Evolutionary conservation across 2,113 vertebrate genomes (phyloP).

Genomic region (Leptobrachium ailaonicum): DNA sequence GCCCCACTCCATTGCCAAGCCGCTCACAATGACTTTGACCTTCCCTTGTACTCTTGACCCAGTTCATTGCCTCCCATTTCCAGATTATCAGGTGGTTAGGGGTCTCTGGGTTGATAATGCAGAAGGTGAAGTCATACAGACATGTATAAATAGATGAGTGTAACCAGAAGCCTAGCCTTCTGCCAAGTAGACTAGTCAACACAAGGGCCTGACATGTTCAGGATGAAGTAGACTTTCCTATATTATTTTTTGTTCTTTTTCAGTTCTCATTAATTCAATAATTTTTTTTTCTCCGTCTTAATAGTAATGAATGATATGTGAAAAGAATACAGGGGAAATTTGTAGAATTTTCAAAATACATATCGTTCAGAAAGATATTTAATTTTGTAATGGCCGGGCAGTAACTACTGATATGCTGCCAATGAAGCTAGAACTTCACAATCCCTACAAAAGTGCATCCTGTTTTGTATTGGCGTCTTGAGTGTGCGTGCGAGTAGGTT

Average conservation of each 20-base stretch:
- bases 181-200: slow-evolving; percentile 12
- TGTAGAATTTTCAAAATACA: too few species aligned
- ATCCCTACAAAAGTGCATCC: too few species aligned
- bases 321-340: too few species aligned
- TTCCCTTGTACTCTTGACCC: slow-evolving; percentile 42
- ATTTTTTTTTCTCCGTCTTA: too few species aligned
- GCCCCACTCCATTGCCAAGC: slow-evolving; percentile 4
- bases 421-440: too few species aligned
- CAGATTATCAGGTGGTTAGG: slow-evolving; percentile 32
- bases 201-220: slow-evolving; percentile 5
- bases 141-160: slow-evolving; percentile 38
- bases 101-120: slow-evolving; percentile 21
- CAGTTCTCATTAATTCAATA: neutral
- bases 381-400: too few species aligned
- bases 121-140: slow-evolving; percentile 36
- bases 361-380: too few species aligned
- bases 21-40: slow-evolving; percentile 41
- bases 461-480: too few species aligned
- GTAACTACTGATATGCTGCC: too few species aligned
- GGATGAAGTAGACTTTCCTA: slow-evolving; percentile 12
- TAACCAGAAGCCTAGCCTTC: slow-evolving; percentile 18
- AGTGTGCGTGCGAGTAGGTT: too few species aligned
- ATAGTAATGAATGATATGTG: too few species aligned
- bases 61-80: slow-evolving; percentile 24
- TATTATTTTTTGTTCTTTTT: slow-evolving; percentile 6